Percentiles rank a stretch among this genome's conserved stretches.
These are phyloP conservation scores for Zalophus californianus DNA, from an alignment of 2,797 vertebrate genomes.

Conservation along the genomic window DNA sequence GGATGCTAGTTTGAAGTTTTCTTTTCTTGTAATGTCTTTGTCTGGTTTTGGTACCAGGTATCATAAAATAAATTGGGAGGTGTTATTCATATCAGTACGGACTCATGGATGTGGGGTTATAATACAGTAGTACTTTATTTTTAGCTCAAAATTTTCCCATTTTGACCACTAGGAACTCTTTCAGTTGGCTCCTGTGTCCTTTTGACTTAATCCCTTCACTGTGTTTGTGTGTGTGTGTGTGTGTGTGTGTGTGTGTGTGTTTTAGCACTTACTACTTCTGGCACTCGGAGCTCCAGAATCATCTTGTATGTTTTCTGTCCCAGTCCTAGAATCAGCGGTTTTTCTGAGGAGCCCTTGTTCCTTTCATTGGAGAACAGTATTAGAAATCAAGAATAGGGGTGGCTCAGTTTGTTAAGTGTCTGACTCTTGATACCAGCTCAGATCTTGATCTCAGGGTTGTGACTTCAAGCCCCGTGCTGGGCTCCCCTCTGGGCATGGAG, in stretches of 20 bases:
- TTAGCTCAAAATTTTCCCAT: not conserved
- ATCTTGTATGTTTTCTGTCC: not conserved
- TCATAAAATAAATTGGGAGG: not conserved
- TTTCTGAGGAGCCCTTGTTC: not conserved
- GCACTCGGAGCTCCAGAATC: not conserved
- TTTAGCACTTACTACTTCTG: not conserved
- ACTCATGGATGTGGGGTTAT: too few species aligned
- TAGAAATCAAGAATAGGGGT: not conserved
- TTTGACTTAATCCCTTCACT: fast-evolving
- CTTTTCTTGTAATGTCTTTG: not conserved
- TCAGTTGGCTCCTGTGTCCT: not conserved
- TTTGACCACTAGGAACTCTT: not conserved
- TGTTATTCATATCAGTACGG: fast-evolving
- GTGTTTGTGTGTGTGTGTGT: not conserved
- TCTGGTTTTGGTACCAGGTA: not conserved
- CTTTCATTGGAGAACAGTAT: not conserved
- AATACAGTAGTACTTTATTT: not conserved
- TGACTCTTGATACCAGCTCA: not conserved
- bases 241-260: too few species aligned
- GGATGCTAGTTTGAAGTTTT: not conserved
- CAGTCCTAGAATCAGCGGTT: not conserved
- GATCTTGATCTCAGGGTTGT: not conserved
- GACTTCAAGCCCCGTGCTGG: not conserved
- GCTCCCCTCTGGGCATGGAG: not conserved
- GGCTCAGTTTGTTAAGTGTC: not conserved